Evolutionary conservation across 1,140 invertebrate species (phyloP), one percentile per base, ranked within the genome.

Genomic region (Lasaia peninsularis): DNA sequence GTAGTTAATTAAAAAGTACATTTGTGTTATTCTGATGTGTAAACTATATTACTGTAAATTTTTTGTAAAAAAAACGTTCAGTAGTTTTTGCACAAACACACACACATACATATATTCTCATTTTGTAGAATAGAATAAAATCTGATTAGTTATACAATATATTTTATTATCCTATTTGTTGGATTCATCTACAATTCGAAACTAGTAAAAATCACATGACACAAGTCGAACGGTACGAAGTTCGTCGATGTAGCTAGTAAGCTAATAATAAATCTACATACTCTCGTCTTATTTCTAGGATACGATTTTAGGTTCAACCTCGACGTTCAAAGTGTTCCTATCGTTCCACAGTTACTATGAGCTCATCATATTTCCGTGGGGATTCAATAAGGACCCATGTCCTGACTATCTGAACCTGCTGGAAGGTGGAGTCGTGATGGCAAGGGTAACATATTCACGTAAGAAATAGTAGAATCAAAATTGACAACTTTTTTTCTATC

Each of bases 291-390:
- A 10, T 31, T 84, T 92, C 33, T 81, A 91, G 76, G 90, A 92
- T 71, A 92, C 91, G 64, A 92, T 93, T 5, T 80, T 90, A 53
- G 74, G 84, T 35, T 89, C 86, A 0, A 65, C 74, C 7, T 86
- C 88, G 2, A 88, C 89, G 57, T 93, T 92, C 86, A 94, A 94
- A 71, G 92, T 94, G 10, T 98, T 96, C 68, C 84, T 97, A 18
- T 95, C 95, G 0, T 92, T 98, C 67, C 97, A 98, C 80, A 95
- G 96, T 44, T 98, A 97, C 73, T 95, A 94, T 6, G 95, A 97
- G 88, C 93, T 96, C 88, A 95, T 96, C 75, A 91, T 97, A 31
- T 93, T 96, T 58, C 96, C 96, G 0, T 97, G 95, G 94, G 95
- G 96, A 11, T 93, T 94, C 78, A 93, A 94, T 35, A 89, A 90